Percentiles rank a stretch among this genome's conserved stretches.
Evolutionary conservation across 2,797 vertebrate genomes (phyloP).

Genomic region (Paratrypauchen microcephalus): DNA sequence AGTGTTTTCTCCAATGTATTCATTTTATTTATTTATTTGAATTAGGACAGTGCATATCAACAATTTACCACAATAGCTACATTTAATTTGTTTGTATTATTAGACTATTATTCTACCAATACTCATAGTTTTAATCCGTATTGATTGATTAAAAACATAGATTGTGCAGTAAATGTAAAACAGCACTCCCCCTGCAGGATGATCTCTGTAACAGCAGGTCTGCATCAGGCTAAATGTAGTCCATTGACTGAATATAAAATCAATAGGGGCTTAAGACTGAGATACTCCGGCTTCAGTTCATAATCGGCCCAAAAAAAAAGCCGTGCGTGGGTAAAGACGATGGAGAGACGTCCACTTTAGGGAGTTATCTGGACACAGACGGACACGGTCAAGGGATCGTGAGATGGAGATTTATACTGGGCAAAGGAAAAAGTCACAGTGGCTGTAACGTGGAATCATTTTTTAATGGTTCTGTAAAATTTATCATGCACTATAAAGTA

Average conservation of each 20-base stretch:
- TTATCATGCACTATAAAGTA: no score
- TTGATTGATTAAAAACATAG: not conserved
- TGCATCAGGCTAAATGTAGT: not conserved
- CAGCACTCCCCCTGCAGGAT: not conserved
- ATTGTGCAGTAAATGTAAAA: no score
- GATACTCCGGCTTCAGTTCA: conserved; percentile 2
- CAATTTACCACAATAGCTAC: no score
- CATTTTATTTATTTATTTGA: no score
- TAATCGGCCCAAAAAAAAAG: conserved; percentile 5
- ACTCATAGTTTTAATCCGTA: no score
- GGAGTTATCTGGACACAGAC: not conserved
- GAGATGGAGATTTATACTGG: not conserved
- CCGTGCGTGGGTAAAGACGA: not conserved
- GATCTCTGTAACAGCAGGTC: not conserved
- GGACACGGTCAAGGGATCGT: not conserved
- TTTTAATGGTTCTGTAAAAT: not conserved
- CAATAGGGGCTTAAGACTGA: conserved; percentile 6
- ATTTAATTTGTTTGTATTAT: no score
- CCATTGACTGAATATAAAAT: conserved; percentile 7
- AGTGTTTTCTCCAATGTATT: no score
- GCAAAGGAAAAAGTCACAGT: not conserved
- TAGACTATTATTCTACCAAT: no score
- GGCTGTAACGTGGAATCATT: not conserved
- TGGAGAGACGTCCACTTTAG: not conserved
- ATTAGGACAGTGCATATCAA: no score